phyloP scores from a whole-genome alignment of 2,113 vertebrate species.

The Amblyopsis rosae region DNA sequence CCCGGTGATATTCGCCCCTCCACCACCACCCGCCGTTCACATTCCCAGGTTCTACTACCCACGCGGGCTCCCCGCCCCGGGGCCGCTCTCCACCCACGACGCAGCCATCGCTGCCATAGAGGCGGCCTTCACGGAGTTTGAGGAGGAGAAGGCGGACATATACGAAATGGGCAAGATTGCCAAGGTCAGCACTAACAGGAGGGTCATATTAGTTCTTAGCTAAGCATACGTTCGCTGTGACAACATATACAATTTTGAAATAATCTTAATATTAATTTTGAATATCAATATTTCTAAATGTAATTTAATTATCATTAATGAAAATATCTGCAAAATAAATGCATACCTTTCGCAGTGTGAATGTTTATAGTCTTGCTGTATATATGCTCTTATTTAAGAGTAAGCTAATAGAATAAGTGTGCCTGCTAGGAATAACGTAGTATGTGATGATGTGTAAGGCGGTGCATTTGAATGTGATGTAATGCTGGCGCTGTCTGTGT shows the following conservation, averaged over 20 bases:
- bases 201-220: neutral
- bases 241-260: too few relatives aligned
- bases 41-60: constrained; percentile 99
- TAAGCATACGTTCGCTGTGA: neutral
- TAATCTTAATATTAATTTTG: too few relatives aligned
- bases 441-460: neutral
- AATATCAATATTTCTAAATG: too few relatives aligned
- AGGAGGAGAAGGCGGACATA: constrained; percentile 91
- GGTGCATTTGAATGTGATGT: neutral
- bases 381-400: neutral
- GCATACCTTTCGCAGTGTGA: too few relatives aligned
- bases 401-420: too few relatives aligned
- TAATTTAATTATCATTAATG: too few relatives aligned
- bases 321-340: too few relatives aligned
- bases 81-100: constrained; percentile 80
- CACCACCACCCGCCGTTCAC: constrained; percentile 86
- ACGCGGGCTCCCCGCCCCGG: constrained; percentile 88
- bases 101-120: constrained; percentile 85
- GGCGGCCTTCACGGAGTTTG: constrained; percentile 85
- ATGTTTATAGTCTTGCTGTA: too few relatives aligned
- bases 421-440: neutral
- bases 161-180: constrained; percentile 95
- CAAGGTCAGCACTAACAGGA: constrained; percentile 79
- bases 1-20: constrained; percentile 77
- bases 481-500: constrained; percentile 20